phyloP scores from a whole-genome alignment of 35 echinoderm and acorn worm species.

The Acanthaster planci region DNA sequence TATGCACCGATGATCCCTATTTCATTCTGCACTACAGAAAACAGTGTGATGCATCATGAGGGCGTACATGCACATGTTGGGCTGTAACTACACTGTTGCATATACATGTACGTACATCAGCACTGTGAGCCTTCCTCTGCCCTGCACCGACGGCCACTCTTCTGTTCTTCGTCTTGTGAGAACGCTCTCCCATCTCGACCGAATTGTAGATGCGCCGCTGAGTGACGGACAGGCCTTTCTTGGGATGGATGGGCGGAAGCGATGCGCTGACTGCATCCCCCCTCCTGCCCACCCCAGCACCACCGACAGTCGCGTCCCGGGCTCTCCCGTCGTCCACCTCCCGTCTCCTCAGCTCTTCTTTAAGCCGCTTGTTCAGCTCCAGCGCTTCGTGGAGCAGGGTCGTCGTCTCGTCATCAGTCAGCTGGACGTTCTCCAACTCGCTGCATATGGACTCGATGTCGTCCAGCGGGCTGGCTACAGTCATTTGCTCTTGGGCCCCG shows the following conservation, averaged over 20 bases:
- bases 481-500: no score
- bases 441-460: constrained; percentile 2
- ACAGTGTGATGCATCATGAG: no score
- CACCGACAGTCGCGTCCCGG: neutral
- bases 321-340: neutral
- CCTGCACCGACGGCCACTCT: neutral
- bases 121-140: constrained; percentile 10
- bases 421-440: neutral
- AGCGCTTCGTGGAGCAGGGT: neutral
- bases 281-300: neutral
- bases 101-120: neutral
- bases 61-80: no score
- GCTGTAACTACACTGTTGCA: no score
- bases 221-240: constrained; percentile 1
- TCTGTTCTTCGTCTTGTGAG: neutral
- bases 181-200: neutral
- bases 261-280: neutral
- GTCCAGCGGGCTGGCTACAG: no score
- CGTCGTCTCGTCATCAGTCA: neutral
- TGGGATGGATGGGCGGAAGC: constrained; percentile 9
- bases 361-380: neutral
- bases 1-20: no score
- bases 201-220: constrained; percentile 14
- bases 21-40: no score
- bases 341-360: neutral